Base-by-base conservation (phyloP, 1,140 invertebrate species). In the Agrilus planipennis region DNA sequence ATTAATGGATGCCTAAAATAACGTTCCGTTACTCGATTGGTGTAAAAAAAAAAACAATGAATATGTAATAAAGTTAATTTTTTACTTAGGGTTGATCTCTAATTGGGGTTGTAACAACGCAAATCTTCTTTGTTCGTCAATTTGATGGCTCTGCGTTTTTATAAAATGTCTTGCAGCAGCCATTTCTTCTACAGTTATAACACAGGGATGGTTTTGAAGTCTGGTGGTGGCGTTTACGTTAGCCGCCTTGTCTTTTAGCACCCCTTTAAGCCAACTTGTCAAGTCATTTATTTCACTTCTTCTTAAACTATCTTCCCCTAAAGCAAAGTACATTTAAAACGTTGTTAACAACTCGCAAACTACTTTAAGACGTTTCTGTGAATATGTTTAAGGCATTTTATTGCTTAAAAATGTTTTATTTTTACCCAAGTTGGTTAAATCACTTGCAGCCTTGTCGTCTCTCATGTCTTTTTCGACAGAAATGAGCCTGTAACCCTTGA, bases 391-490 rank as follows among this genome's bases (percentile, higher is more conserved):
- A 12, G 5, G 7, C 7, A 11, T 11, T 14, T 11, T 16, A 7
- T 31, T 6, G 6, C 11, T 12, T 9, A 12, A 31, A 7, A 16
- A 6, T 7, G 2, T 5, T 6, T 5, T 25, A 7, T 25, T 25
- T 6, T 22, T 51, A 58, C 56, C 54, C 45, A 63, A 60, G 45
- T 77, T 70, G 16, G 62, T 68, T 21, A 78, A 50, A 50, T 74
- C 72, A 28, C 68, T 66, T 2, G 72, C 62, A 27, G 78, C 46
- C 32, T 62, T 73, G 50, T 82, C 78, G 43, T 83, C 73, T 37
- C 87, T 70, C 77, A 95, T 84, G 62, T 95, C 90, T 60, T 92
- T 94, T 65, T 98, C 93, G 4, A 95, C 86, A 1, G 91, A 94
- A 1, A 81, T 79, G 0, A 98, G 67, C 37, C 73, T 70, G 52